Conservation (phyloP, 1,140 invertebrate genomes). For the Samia ricini region DNA sequence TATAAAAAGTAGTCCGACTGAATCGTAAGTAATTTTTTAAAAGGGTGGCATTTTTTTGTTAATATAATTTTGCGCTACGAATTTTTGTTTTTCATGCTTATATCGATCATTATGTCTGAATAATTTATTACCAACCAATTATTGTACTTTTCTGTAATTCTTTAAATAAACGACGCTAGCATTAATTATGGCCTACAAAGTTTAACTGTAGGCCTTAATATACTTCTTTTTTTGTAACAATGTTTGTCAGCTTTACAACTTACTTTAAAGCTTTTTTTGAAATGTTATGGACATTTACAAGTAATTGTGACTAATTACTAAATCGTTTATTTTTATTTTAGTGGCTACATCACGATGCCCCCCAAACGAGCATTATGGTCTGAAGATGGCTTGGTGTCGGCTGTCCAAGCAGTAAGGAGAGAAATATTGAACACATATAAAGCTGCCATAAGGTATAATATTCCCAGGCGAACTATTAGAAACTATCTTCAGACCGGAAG, state of each 20-base stretch:
- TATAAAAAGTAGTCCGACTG: not conserved
- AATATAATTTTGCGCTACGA: not conserved
- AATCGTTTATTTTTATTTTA: not conserved
- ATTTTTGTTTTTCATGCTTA: not conserved
- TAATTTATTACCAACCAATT: not conserved
- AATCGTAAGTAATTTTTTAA: conserved; percentile 1
- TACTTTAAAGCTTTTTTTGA: not conserved
- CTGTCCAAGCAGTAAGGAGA: conserved; percentile 19
- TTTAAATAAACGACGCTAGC: not conserved
- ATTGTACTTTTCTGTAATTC: not conserved
- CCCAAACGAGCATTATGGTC: not conserved
- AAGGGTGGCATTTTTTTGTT: not conserved
- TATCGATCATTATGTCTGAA: not conserved
- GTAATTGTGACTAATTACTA: not conserved
- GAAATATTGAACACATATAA: conserved; percentile 24
- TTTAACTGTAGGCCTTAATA: conserved; percentile 1
- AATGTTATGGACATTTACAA: not conserved
- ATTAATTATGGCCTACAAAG: conserved; percentile 1
- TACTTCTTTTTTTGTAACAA: not conserved
- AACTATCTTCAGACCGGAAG: conserved; percentile 25
- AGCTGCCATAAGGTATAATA: conserved; percentile 31
- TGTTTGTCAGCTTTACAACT: not conserved
- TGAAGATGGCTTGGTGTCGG: not conserved
- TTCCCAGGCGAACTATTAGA: conserved; percentile 34
- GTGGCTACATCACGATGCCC: not conserved